Evolutionary conservation across 2,113 vertebrate genomes (phyloP).

Genomic region (Lepidiolamprologus cunningtoni): DNA sequence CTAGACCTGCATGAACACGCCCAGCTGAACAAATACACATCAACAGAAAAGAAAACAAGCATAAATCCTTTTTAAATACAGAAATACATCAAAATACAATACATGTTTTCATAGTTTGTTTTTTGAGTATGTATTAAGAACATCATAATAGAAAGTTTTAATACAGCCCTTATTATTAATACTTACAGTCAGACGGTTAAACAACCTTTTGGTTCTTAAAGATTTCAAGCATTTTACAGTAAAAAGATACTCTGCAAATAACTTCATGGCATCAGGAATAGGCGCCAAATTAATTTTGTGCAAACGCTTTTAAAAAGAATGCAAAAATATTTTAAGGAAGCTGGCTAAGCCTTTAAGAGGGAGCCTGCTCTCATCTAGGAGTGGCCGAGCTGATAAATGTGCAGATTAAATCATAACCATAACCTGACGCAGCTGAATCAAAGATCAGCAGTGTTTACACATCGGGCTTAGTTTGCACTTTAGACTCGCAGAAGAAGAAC

Average conservation of each 20-base stretch:
- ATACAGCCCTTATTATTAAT: neutral
- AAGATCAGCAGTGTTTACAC: neutral
- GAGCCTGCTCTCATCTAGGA: neutral
- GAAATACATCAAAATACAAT: too few species aligned
- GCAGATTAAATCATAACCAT: accelerated
- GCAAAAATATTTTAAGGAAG: neutral
- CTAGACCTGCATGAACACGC: neutral
- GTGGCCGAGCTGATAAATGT: neutral
- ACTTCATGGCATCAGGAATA: neutral
- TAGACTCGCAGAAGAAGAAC: neutral
- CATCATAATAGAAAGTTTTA: neutral
- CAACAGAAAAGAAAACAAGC: neutral
- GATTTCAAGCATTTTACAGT: neutral
- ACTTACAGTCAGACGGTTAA: neutral
- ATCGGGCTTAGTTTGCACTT: accelerated
- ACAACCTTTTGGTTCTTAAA: neutral
- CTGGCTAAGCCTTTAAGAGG: neutral
- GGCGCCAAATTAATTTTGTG: accelerated
- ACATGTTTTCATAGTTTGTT: neutral
- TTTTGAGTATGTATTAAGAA: neutral
- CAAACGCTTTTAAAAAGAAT: neutral
- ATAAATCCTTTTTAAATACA: neutral
- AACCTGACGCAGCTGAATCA: accelerated
- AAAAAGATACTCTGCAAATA: neutral
- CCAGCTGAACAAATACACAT: accelerated